Percentiles rank a stretch among this genome's conserved stretches.
phyloP scores from a whole-genome alignment of 2,888 invertebrate species.

The Acleris cristana region DNA sequence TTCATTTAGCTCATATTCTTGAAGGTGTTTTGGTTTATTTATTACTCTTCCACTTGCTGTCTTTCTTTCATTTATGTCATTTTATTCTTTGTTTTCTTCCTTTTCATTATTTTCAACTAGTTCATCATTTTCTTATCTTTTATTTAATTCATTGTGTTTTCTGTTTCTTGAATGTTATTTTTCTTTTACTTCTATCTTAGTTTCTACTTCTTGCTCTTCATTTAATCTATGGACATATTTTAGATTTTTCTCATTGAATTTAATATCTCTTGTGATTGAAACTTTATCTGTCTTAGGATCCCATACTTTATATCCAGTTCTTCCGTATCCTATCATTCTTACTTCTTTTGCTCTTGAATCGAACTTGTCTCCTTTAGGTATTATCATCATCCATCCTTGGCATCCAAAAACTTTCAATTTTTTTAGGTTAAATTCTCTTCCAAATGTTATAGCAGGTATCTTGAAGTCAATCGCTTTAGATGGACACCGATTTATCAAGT shows the following conservation, averaged over 20 bases:
- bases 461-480: constrained; percentile 32
- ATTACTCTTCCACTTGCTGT: constrained; percentile 23
- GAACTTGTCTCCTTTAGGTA: constrained; percentile 34
- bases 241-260: constrained; percentile 27
- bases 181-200: constrained; percentile 13
- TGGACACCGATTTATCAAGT: constrained; percentile 39
- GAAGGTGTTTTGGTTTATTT: constrained; percentile 10
- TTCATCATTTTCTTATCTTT: background rate
- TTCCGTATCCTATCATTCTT: constrained; percentile 37
- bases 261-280: constrained; percentile 25
- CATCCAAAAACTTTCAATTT: constrained; percentile 36
- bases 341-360: constrained; percentile 33
- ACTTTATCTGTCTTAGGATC: constrained; percentile 26
- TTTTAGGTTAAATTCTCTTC: constrained; percentile 12
- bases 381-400: constrained; percentile 30
- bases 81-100: background rate
- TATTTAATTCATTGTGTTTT: constrained; percentile 12
- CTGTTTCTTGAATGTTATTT: constrained; percentile 11
- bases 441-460: constrained; percentile 20
- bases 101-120: too few relatives aligned
- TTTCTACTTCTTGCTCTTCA: constrained; percentile 10
- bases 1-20: background rate
- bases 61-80: constrained; percentile 16
- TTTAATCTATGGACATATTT: constrained; percentile 17
- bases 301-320: constrained; percentile 37